Evolutionary conservation across 2,888 invertebrate species (phyloP).

Genomic region (Helobdella robusta): DNA sequence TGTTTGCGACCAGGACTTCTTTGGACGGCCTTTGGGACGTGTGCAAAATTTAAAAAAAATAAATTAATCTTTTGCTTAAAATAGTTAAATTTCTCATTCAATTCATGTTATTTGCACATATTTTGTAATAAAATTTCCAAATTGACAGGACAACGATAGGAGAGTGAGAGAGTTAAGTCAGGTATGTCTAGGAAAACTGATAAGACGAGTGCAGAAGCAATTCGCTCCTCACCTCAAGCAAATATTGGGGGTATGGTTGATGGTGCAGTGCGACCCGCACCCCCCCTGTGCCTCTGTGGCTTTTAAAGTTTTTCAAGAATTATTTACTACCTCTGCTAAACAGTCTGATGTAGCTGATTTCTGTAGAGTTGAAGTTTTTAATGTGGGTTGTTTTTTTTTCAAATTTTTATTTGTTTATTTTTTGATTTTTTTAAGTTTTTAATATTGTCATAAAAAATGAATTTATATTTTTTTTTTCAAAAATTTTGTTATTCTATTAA

Average conservation of each 20-base stretch:
- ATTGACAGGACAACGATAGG: slow-evolving; percentile 62
- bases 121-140: slow-evolving; percentile 14
- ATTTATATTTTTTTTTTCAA: too few relatives aligned
- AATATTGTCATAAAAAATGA: background rate
- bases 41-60: too few relatives aligned
- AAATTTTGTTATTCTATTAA: background rate
- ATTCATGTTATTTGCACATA: too few relatives aligned
- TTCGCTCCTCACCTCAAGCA: slow-evolving; percentile 70
- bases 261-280: slow-evolving; percentile 73
- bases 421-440: background rate
- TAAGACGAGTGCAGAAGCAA: slow-evolving; percentile 62
- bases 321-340: slow-evolving; percentile 71
- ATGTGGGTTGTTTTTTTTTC: slow-evolving; percentile 26
- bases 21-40: too few relatives aligned
- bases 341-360: slow-evolving; percentile 68
- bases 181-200: slow-evolving; percentile 60
- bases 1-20: too few relatives aligned
- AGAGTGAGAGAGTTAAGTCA: slow-evolving; percentile 71
- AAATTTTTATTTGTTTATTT: background rate
- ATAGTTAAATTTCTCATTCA: too few relatives aligned
- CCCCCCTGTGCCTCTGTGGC: slow-evolving; percentile 72
- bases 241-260: slow-evolving; percentile 72
- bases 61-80: too few relatives aligned
- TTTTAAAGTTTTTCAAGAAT: slow-evolving; percentile 58
- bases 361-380: slow-evolving; percentile 71